Evolutionary conservation across 2,113 vertebrate species (phyloP), one percentile per base, ranked within the genome.

Genomic region (Apeltes quadracus): DNA sequence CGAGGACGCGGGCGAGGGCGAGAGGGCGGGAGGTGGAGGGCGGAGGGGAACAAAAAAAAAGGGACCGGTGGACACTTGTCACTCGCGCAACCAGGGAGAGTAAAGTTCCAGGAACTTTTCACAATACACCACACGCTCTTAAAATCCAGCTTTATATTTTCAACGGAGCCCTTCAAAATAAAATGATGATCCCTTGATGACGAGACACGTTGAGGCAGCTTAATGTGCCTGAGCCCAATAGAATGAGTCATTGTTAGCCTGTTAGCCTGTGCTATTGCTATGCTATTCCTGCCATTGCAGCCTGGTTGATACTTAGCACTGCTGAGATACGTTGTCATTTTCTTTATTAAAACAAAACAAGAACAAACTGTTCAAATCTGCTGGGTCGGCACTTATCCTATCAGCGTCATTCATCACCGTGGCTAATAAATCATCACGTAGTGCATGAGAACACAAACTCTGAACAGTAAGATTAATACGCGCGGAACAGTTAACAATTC

Each of bases 1-100:
- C 41, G 86, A 91, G 88, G 88, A 91, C 88, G 88, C 89, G 29
- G 89, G 89, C 75, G 85, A 88, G 91, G 84, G 89, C 84, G 86
- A 87, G 85, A 89, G 88, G 86, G 89, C 81, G 84, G 85, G 86
- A 81, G 86, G 90, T 89, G 84, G 76, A 88, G 74, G 84, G 84
- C 38, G 84, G 72, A 76, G 81, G 86, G 66, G 85, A 79, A 84
- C 58, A 38, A 65, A 82, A 72, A 84, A 61, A 38, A 65, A 82
- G 74, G 79, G 84, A 84, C 77, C 83, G 84, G 55, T 71, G 61
- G 78, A 85, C 85, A 84, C 83, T 91, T 90, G 88, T 89, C 85
- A 86, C 79, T 36, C 72, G 18, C 59, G 10, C 27, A 55, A 76
- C 34, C 67, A 72, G 38, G 38, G 46, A 81, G 68, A 66, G 58